Conservation (phyloP, 2,797 vertebrate genomes). For the Okamejei kenojei region DNA sequence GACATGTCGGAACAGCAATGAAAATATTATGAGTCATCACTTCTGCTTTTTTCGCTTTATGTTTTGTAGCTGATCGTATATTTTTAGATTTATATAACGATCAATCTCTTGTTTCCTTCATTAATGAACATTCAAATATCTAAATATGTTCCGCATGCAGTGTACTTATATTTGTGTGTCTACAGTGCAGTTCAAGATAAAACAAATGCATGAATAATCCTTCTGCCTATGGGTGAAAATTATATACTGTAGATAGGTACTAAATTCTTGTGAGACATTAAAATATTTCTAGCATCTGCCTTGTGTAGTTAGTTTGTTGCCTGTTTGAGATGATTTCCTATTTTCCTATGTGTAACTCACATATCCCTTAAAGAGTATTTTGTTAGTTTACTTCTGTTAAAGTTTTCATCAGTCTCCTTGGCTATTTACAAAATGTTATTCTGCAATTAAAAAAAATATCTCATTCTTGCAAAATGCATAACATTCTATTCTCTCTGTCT, state of each 20-base stretch:
- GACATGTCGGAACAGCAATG: background rate
- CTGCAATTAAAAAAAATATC: background rate
- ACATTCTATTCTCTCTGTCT: no score
- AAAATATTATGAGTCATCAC: background rate
- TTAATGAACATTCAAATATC: background rate
- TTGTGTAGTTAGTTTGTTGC: background rate
- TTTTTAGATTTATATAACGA: background rate
- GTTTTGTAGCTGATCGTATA: background rate
- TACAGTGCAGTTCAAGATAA: background rate
- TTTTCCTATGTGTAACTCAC: background rate
- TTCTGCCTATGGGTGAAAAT: background rate
- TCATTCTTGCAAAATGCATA: no score
- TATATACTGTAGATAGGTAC: background rate
- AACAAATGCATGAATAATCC: background rate
- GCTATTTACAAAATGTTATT: background rate
- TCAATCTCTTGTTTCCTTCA: background rate
- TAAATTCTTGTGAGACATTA: background rate
- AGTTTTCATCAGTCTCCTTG: background rate
- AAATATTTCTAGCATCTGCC: background rate
- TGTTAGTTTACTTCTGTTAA: background rate
- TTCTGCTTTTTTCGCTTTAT: background rate
- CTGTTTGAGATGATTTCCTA: background rate
- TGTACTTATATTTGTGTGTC: background rate
- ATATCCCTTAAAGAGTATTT: background rate
- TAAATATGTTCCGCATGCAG: background rate